Evolutionary conservation across 2,797 vertebrate genomes (phyloP).

Genomic region (Rhinella marina): DNA sequence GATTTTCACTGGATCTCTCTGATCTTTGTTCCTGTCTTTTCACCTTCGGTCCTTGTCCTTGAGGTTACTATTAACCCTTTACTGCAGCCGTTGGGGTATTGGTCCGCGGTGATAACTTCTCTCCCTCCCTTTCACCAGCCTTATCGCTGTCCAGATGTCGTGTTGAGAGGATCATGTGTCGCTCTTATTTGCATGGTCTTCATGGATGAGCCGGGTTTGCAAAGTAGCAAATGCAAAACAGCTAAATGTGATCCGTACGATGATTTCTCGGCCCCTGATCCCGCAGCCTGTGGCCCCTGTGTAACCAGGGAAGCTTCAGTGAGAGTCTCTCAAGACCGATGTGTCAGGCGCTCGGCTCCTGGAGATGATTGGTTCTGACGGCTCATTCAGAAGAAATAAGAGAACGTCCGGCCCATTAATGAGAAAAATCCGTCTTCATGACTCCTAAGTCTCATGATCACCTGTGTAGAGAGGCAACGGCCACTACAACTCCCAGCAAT

Average conservation of each 20-base stretch:
- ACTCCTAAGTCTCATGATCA: neutral
- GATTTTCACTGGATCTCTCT: too few relatives aligned
- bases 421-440: conserved; percentile 65
- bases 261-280: neutral
- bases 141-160: neutral
- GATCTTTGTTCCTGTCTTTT: neutral
- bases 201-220: neutral
- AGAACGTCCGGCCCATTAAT: conserved; percentile 65
- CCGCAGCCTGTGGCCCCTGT: neutral
- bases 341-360: neutral
- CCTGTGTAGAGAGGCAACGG: neutral
- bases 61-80: neutral
- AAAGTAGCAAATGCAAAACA: conserved; percentile 6
- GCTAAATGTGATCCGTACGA: neutral
- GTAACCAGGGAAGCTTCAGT: neutral
- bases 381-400: conserved; percentile 72
- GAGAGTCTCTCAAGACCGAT: neutral
- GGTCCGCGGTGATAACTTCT: too few relatives aligned
- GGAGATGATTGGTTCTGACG: conserved; percentile 58
- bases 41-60: neutral
- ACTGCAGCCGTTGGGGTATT: neutral
- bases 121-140: too few relatives aligned
- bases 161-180: conserved; percentile 7
- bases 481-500: neutral
- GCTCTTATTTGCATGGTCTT: neutral